These are phyloP conservation scores for Maccullochella peelii DNA, from an alignment of 2,113 vertebrate genomes.

Conservation along the genomic window DNA sequence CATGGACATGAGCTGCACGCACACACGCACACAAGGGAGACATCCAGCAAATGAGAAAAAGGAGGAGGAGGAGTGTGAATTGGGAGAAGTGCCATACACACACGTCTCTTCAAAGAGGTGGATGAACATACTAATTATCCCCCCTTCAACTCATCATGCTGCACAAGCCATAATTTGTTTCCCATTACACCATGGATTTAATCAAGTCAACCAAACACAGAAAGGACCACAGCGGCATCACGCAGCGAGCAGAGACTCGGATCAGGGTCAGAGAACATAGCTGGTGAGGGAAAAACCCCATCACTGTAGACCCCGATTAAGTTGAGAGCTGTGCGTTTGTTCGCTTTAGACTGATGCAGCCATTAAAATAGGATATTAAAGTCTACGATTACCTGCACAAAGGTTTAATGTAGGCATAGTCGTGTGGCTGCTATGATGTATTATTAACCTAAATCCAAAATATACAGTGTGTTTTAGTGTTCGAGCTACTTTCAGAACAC, in stretches of 20 bases:
- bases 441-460: neutral
- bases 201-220: constrained; percentile 63
- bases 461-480: neutral
- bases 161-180: constrained; percentile 76
- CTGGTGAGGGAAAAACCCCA: constrained; percentile 11
- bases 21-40: neutral
- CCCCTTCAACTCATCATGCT: constrained; percentile 65
- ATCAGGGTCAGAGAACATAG: constrained; percentile 28
- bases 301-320: constrained; percentile 21
- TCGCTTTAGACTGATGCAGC: neutral
- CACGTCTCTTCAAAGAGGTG: constrained; percentile 46
- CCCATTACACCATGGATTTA: constrained; percentile 78
- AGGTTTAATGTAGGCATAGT: neutral
- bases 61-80: constrained; percentile 19
- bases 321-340: constrained; percentile 1
- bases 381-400: constrained; percentile 7
- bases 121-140: constrained; percentile 70
- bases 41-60: constrained; percentile 42
- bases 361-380: neutral
- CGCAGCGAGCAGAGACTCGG: neutral
- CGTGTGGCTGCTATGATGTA: neutral
- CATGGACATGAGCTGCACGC: constrained; percentile 12
- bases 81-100: constrained; percentile 23
- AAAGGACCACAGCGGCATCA: constrained; percentile 12
- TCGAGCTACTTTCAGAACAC: neutral